Base-by-base conservation (phyloP, 2,113 vertebrate genomes). In the Phrynocephalus versicolor region DNA sequence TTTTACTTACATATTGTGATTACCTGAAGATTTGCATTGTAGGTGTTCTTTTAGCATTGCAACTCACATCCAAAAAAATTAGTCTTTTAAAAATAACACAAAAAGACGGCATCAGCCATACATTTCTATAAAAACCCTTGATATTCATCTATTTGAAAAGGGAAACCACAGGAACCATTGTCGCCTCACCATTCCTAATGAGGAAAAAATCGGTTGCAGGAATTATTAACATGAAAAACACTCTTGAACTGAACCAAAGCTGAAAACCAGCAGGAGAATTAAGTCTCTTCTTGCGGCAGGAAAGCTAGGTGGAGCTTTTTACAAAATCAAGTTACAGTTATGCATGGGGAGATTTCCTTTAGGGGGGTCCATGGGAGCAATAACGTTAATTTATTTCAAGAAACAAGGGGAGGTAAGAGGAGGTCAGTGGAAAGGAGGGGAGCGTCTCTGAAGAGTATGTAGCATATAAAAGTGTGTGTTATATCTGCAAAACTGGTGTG, bases 301-400 rank as follows among this genome's bases (percentile, higher is more conserved):
- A 77, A 33, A 83, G 18, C 39, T 8, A 78, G 55, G 62, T 85
- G 67, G 55, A 35, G 60, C 67, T 39, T 86, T n/a, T 78, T 81
- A 81, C 84, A 85, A 67, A 92, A 60, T 14, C 1, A 23, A 79
- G 62, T 13, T 83, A 57, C n/a, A 58, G 12, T 76, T 88, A 83
- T 82, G 72, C 57, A 14, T 60, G 35, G 58, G 85, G 12, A 57
- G 14, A 3, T 87, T 92, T 92, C 85, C 85, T 87, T 90, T 87
- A 90, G 84, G 45, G 78, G 85, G 37, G 1, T 18, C 64, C 74
- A 27, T 74, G 85, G 76, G 91, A 82, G 25, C 67, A 88, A 83
- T 85, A 79, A 88, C 72, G 12, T 58, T 90, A 70, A 85, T 87
- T 91, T 89, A 81, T 90, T 83, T 73, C 75, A 39, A 14, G 7